Conservation (phyloP, 2,888 invertebrate genomes). For the Sepiola atlantica region DNA sequence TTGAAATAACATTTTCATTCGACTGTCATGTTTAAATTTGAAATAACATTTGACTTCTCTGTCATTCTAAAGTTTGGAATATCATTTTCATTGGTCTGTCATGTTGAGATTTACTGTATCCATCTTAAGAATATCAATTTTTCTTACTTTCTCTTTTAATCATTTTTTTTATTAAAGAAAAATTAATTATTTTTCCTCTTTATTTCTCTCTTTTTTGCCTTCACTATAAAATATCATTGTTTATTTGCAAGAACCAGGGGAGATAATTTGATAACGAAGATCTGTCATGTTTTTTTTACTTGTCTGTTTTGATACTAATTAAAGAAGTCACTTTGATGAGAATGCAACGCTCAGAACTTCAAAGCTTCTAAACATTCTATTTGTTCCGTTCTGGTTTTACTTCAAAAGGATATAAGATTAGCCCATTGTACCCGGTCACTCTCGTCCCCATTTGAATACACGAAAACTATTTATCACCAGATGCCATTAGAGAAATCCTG, state of each 20-base stretch:
- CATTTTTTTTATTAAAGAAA: neutral
- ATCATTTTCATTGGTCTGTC: no score
- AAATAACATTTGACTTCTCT: no score
- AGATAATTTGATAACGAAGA: neutral
- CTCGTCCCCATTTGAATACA: neutral
- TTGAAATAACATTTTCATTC: no score
- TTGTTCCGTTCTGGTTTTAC: neutral
- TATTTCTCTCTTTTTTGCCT: no score
- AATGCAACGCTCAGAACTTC: neutral
- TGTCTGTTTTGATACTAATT: neutral
- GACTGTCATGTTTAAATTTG: no score
- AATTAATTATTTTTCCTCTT: neutral
- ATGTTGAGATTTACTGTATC: neutral
- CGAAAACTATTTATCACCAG: neutral
- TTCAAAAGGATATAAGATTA: neutral
- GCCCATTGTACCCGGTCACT: neutral
- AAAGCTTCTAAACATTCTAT: slow-evolving; percentile 14
- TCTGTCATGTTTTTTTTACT: neutral
- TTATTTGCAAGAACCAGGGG: neutral
- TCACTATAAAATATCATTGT: neutral
- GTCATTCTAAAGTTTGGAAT: neutral
- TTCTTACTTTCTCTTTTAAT: neutral
- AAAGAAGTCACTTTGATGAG: neutral
- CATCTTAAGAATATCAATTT: no score
- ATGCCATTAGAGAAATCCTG: neutral